A percentile compares a stretch with the other conserved stretches of the same genome.
Evolutionary conservation across 2,888 invertebrate species (phyloP).

Genomic region (Andrena dorsata): DNA sequence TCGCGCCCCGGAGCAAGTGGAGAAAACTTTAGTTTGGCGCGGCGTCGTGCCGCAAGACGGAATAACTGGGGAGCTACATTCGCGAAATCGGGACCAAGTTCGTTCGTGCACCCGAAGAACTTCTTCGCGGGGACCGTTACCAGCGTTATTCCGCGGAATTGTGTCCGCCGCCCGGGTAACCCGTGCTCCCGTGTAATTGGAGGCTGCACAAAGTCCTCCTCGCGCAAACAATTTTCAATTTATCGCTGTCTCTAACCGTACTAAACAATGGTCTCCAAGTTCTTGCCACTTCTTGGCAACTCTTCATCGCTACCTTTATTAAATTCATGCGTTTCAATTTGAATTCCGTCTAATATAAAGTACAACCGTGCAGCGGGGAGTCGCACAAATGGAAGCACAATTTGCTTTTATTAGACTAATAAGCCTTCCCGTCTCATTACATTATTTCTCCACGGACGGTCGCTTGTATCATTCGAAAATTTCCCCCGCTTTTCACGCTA

Average conservation of each 20-base stretch:
- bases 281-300: background rate
- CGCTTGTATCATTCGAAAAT: too few species aligned
- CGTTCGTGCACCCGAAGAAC: constrained; percentile 12
- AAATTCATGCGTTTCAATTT: background rate
- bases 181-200: constrained; percentile 17
- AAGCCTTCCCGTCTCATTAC: too few species aligned
- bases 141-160: constrained; percentile 31
- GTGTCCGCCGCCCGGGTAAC: background rate
- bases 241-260: background rate
- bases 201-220: background rate
- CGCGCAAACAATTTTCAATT: constrained; percentile 14
- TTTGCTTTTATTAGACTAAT: too few species aligned
- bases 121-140: constrained; percentile 29
- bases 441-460: too few species aligned
- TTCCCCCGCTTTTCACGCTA: background rate
- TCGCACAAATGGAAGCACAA: too few species aligned
- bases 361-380: too few species aligned
- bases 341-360: background rate
- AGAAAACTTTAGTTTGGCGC: constrained; percentile 61
- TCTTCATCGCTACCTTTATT: background rate
- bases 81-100: constrained; percentile 53
- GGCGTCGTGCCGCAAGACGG: constrained; percentile 27
- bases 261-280: background rate
- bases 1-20: constrained; percentile 39
- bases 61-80: constrained; percentile 44